Evolutionary conservation across 2,888 invertebrate species (phyloP).

Genomic region (Macropis europaea): DNA sequence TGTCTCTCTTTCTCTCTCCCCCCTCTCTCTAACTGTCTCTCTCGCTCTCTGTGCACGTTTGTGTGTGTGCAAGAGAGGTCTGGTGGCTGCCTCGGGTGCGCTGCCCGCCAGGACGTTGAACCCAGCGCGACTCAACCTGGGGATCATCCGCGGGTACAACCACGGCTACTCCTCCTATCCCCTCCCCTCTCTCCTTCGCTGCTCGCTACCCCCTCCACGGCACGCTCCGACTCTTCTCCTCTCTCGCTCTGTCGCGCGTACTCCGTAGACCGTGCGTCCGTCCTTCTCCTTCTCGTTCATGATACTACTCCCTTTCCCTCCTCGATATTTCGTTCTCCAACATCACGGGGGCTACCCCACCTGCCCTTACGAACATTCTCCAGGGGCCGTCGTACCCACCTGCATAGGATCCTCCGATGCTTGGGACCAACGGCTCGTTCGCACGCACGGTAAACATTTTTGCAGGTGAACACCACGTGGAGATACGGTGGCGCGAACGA

Average conservation of each 20-base stretch:
- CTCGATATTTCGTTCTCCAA: constrained; percentile 49
- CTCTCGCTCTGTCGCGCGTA: background rate
- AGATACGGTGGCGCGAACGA: constrained; percentile 40
- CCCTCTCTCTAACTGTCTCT: too few species aligned
- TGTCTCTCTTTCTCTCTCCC: too few species aligned
- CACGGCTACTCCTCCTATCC: constrained; percentile 39
- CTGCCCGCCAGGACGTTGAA: constrained; percentile 80
- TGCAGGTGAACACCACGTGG: constrained; percentile 57
- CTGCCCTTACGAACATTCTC: constrained; percentile 54
- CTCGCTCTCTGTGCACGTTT: background rate
- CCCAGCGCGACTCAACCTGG: constrained; percentile 80
- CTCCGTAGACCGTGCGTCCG: background rate
- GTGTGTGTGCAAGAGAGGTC: constrained; percentile 60
- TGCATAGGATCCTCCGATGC: constrained; percentile 49
- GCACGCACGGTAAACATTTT: constrained; percentile 62
- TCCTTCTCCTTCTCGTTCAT: background rate
- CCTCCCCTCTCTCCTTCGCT: constrained; percentile 1
- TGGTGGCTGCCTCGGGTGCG: constrained; percentile 75
- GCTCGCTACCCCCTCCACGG: background rate
- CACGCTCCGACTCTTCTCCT: constrained; percentile 19
- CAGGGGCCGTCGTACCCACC: constrained; percentile 64
- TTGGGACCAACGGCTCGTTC: constrained; percentile 51
- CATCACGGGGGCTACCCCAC: constrained; percentile 39
- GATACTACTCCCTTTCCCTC: background rate
- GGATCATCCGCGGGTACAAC: constrained; percentile 68